These are phyloP conservation scores for Ashinkailepas kermadecensis DNA, from an alignment of 2,888 invertebrate genomes.

Conservation along the genomic window DNA sequence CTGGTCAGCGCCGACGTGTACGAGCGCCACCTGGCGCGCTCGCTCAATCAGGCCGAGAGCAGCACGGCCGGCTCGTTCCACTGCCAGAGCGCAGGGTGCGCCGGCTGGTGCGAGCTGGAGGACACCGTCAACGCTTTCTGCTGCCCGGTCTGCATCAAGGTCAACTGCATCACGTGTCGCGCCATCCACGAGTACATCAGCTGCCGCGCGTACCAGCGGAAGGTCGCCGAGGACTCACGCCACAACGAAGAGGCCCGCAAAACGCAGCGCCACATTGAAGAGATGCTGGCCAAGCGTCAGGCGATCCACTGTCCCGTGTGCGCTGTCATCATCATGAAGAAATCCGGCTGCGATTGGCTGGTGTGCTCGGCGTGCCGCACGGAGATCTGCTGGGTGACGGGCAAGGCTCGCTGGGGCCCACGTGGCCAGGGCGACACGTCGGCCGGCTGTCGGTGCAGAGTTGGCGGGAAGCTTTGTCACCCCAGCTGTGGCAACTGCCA, in stretches of 20 bases:
- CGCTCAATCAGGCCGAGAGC: slow-evolving; percentile 72
- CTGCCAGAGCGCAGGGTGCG: slow-evolving; percentile 80
- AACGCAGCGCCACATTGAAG: slow-evolving; percentile 40
- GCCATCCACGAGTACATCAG: slow-evolving; percentile 71
- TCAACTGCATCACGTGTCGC: slow-evolving; percentile 80
- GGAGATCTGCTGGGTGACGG: slow-evolving; percentile 90
- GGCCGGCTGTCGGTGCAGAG: slow-evolving; percentile 72
- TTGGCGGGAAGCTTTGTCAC: slow-evolving; percentile 73
- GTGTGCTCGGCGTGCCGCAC: slow-evolving; percentile 86
- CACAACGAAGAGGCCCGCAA: background rate
- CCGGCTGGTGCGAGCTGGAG: slow-evolving; percentile 82
- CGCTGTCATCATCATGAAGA: slow-evolving; percentile 50
- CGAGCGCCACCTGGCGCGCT: slow-evolving; percentile 69
- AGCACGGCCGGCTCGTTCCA: slow-evolving; percentile 68
- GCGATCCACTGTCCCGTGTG: slow-evolving; percentile 83
- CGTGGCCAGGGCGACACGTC: slow-evolving; percentile 72
- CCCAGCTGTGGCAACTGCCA: slow-evolving; percentile 82
- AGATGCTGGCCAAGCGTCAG: slow-evolving; percentile 72
- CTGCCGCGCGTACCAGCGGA: slow-evolving; percentile 71
- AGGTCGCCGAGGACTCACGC: slow-evolving; percentile 54
- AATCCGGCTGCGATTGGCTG: slow-evolving; percentile 91
- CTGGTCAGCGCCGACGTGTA: slow-evolving; percentile 64
- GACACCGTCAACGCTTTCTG: slow-evolving; percentile 74
- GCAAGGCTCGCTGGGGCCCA: slow-evolving; percentile 60
- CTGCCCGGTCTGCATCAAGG: slow-evolving; percentile 71